Base-by-base conservation (phyloP, 35 echinoderm and acorn worm genomes). In the Nesometra sesokonis region DNA sequence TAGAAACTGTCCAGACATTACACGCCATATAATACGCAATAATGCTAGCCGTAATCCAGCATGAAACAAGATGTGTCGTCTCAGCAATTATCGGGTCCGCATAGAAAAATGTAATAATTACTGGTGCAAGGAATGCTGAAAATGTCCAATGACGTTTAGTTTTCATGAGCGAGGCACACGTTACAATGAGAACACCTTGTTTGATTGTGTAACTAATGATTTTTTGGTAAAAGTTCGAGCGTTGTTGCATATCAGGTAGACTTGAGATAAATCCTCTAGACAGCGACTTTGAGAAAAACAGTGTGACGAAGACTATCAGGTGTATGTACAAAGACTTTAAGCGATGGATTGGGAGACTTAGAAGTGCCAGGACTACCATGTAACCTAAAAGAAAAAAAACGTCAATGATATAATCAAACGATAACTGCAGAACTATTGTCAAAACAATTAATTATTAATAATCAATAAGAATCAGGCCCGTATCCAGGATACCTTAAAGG, bases 331-430 rank as follows among this genome's bases (percentile, higher is more conserved):
- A n/a, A 80, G 94, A 84, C 57, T 92, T 43, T 7, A 99, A 85
- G 82, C 90, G 91, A 33, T 88, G 78, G 11, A 99, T 79, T 77
- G 96, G 93, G 17, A 99, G 86, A 29, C 88, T 90, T 81, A 94
- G 90, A 27, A 99, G 85, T 31, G 94, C 84, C 13, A 99, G 84
- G 15, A 88, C 96, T 29, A 92, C 82, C 0, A 99, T 43, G 34
- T 94, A 99, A 94, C 96, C 96, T 99, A 80, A 11, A 93, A 76
- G 21, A 40, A 46, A 86, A 87, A 85, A 35, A n/a, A n/a, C n/a
- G n/a, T n/a, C n/a, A n/a, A n/a, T n/a, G n/a, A n/a, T n/a, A n/a
- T n/a, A n/a, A n/a, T n/a, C n/a, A n/a, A n/a, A n/a, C n/a, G n/a
- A n/a, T n/a, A n/a, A n/a, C n/a, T n/a, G n/a, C n/a, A n/a, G n/a